Conservation (phyloP, 2,113 vertebrate species). For the Alligator mississippiensis region DNA sequence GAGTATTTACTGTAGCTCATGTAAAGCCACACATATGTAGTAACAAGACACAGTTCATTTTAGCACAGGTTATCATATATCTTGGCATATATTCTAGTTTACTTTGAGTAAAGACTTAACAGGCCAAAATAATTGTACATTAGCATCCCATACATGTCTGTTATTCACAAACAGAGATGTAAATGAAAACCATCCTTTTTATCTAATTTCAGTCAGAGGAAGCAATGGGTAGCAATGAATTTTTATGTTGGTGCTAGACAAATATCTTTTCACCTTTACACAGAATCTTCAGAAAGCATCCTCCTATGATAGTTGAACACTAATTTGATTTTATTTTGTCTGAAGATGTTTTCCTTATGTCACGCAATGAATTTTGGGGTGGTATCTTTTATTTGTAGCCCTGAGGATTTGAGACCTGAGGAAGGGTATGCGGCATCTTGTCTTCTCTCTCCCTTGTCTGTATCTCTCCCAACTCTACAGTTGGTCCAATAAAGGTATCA, state of each 20-base stretch:
- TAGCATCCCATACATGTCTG: constrained; percentile 9
- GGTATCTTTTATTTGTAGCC: too few species aligned
- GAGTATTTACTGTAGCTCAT: too few species aligned
- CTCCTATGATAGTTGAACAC: constrained; percentile 33
- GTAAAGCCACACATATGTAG: too few species aligned
- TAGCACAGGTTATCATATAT: neutral
- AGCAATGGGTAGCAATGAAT: neutral
- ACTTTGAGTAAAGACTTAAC: neutral
- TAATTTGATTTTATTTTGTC: neutral
- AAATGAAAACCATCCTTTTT: constrained; percentile 39
- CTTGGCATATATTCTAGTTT: neutral
- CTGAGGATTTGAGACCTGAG: too few species aligned
- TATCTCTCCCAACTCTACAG: too few species aligned
- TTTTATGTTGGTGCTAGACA: constrained; percentile 4
- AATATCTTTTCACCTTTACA: constrained; percentile 20
- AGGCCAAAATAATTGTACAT: neutral
- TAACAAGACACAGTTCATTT: neutral
- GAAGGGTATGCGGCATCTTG: too few species aligned
- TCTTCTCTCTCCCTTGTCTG: too few species aligned
- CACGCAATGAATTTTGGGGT: too few species aligned
- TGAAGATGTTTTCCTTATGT: neutral
- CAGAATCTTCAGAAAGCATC: neutral
- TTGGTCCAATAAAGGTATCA: too few species aligned
- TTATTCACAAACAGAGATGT: constrained; percentile 23
- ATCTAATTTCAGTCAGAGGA: neutral